These are phyloP conservation scores for Macaria liturata DNA, from an alignment of 2,888 invertebrate genomes.

Conservation along the genomic window DNA sequence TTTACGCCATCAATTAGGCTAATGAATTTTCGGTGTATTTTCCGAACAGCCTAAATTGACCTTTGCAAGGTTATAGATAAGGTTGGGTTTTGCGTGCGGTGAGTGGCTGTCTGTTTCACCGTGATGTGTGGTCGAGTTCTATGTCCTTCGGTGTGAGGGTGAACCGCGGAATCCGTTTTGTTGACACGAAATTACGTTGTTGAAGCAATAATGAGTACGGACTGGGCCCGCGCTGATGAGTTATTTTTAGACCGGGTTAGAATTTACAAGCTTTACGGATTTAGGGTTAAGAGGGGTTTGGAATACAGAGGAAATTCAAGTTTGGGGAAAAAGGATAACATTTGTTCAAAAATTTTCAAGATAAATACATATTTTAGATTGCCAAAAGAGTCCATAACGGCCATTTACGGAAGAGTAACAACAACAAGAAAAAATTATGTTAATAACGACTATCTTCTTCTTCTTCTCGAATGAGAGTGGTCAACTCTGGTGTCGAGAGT, in stretches of 20 bases:
- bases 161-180: conserved; percentile 31
- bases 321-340: no score
- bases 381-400: no score
- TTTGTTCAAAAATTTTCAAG: no score
- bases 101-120: neutral
- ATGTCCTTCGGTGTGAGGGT: conserved; percentile 29
- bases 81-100: conserved; percentile 12
- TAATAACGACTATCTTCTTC: no score
- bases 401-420: no score
- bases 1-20: conserved; percentile 16
- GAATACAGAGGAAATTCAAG: no score
- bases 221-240: conserved; percentile 19
- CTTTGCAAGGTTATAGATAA: neutral
- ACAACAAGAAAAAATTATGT: no score
- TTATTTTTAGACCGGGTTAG: conserved; percentile 12
- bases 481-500: no score
- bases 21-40: conserved; percentile 18
- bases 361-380: no score
- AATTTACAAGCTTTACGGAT: no score
- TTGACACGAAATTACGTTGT: conserved; percentile 32
- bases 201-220: conserved; percentile 29
- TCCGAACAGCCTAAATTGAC: neutral
- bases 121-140: conserved; percentile 24
- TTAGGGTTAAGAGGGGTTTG: no score
- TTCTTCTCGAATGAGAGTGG: no score